Conservation (phyloP, 2,888 invertebrate genomes). For the Anticlea derivata region DNA sequence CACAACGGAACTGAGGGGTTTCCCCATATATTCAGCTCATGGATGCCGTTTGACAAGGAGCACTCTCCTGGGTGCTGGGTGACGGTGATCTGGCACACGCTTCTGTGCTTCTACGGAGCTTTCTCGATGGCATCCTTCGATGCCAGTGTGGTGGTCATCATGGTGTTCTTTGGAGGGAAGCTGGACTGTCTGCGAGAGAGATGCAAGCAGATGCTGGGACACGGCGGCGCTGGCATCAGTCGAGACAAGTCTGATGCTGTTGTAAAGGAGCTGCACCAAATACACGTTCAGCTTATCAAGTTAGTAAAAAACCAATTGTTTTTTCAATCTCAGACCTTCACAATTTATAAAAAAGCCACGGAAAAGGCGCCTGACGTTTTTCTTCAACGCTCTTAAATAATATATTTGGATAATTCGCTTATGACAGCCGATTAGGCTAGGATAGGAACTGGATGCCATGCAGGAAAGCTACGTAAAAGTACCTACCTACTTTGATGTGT, state of each 20-base stretch:
- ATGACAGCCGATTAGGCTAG: too few species aligned
- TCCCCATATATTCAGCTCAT: conserved; percentile 72
- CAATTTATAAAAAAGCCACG: too few species aligned
- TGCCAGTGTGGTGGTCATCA: conserved; percentile 55
- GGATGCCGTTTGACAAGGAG: conserved; percentile 71
- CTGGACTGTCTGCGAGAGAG: conserved; percentile 62
- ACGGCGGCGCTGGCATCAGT: conserved; percentile 32
- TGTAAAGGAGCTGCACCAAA: conserved; percentile 54
- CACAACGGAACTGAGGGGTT: conserved; percentile 60
- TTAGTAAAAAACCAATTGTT: too few species aligned
- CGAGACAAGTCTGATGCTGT: conserved; percentile 42
- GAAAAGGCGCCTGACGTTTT: too few species aligned
- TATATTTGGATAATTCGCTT: too few species aligned
- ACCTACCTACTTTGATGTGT: too few species aligned
- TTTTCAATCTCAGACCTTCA: too few species aligned
- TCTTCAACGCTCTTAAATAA: too few species aligned
- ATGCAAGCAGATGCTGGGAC: conserved; percentile 58
- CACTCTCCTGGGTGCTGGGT: conserved; percentile 63
- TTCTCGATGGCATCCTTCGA: conserved; percentile 63
- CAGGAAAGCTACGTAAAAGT: too few species aligned
- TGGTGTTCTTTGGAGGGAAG: conserved; percentile 72
- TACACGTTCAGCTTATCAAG: conserved; percentile 60
- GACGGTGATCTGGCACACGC: conserved; percentile 59
- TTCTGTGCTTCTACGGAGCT: conserved; percentile 58
- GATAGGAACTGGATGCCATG: too few species aligned